These are phyloP conservation scores for Forpus xanthops DNA, from an alignment of 2,797 vertebrate species.

Conservation along the genomic window DNA sequence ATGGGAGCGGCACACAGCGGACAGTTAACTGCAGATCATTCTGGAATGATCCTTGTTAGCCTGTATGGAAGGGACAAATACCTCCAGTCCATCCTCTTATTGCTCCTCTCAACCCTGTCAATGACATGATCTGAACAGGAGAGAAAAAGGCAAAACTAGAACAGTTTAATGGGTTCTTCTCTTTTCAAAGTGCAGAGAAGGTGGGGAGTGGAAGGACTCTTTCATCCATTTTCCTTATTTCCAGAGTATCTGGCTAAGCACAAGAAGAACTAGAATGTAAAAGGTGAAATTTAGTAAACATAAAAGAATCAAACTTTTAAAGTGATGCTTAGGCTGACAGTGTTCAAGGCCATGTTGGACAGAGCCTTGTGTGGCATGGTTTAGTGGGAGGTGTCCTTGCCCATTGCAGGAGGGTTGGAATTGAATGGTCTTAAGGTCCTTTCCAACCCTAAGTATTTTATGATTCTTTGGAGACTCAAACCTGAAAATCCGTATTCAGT, in stretches of 20 bases:
- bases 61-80: background rate
- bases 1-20: background rate
- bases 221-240: background rate
- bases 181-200: background rate
- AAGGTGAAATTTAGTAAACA: background rate
- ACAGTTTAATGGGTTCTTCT: background rate
- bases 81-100: background rate
- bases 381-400: no score
- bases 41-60: constrained; percentile 21
- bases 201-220: background rate
- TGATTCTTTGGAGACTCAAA: background rate
- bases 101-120: background rate
- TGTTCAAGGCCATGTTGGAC: no score
- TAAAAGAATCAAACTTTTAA: background rate
- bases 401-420: no score
- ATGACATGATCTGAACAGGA: background rate
- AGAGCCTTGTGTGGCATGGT: no score
- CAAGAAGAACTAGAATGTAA: background rate
- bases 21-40: background rate
- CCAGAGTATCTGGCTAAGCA: background rate
- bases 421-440: no score
- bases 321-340: background rate
- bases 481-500: background rate
- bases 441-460: no score
- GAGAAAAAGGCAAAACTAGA: background rate